Conservation (phyloP, 2,113 vertebrate genomes). For the Marmota flaviventris region DNA sequence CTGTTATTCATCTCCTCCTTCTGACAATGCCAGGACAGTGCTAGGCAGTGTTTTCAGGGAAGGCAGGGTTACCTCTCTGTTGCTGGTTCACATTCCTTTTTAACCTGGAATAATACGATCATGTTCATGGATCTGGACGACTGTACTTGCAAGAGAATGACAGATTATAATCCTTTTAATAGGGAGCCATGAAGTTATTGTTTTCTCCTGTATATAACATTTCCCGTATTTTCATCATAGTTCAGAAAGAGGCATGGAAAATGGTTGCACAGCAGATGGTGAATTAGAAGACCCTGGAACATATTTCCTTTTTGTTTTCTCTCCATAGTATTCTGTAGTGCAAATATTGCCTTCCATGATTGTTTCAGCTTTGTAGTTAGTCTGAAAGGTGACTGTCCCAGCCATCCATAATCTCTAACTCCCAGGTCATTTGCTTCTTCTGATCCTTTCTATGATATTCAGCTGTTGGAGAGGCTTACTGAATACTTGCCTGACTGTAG, state of each 20-base stretch:
- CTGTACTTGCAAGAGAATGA: neutral
- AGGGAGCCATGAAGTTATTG: neutral
- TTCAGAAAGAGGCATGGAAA: constrained; percentile 6
- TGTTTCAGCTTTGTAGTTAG: neutral
- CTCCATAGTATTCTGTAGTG: neutral
- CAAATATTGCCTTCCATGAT: neutral
- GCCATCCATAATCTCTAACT: neutral
- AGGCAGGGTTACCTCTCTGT: neutral
- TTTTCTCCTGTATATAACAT: neutral
- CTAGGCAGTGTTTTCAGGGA: neutral
- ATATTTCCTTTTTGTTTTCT: neutral
- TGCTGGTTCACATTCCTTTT: neutral
- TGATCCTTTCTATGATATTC: neutral
- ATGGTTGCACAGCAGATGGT: neutral
- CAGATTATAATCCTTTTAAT: neutral
- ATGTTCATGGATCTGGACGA: neutral
- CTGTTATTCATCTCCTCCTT: neutral
- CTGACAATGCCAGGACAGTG: neutral
- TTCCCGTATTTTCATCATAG: constrained; percentile 11
- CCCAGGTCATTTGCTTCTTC: neutral
- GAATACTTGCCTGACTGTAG: neutral
- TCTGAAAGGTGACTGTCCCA: neutral
- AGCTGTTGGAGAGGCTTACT: neutral
- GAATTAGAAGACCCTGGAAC: neutral
- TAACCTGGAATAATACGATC: neutral